A percentile compares a stretch with the other conserved stretches of the same genome.
Evolutionary conservation across 1,140 invertebrate species (phyloP).

Genomic region (Drosophila pectinifera): DNA sequence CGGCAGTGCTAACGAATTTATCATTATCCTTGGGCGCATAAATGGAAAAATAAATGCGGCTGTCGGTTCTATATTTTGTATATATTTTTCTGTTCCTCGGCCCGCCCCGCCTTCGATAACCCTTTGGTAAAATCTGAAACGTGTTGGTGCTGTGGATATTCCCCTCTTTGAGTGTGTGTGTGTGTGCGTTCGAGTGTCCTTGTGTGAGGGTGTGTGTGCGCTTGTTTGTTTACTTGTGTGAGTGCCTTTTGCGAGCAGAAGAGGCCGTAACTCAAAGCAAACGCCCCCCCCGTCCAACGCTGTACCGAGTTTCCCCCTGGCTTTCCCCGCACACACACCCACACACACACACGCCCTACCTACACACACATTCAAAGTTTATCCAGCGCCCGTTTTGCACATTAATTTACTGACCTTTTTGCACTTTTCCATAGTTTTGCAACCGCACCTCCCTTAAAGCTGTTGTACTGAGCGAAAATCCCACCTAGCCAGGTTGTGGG

Average conservation of each 20-base stretch:
- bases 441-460: constrained; percentile 18
- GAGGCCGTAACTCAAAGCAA: constrained; percentile 53
- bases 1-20: constrained; percentile 47
- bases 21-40: constrained; percentile 52
- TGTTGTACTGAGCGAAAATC: not conserved
- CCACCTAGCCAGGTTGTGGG: too few species aligned
- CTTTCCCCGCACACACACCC: constrained; percentile 1
- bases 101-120: too few species aligned
- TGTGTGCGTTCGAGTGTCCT: not conserved
- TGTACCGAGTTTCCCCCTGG: constrained; percentile 1
- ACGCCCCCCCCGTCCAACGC: constrained; percentile 16
- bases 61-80: constrained; percentile 13
- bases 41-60: constrained; percentile 70
- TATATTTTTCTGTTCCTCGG: not conserved
- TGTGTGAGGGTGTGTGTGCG: constrained; percentile 4
- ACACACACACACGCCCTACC: constrained; percentile 15
- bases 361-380: constrained; percentile 62
- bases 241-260: constrained; percentile 19
- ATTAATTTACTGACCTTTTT: constrained; percentile 82
- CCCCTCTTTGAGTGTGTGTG: not conserved
- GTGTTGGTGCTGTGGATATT: constrained; percentile 10
- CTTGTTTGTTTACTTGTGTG: constrained; percentile 42
- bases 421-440: constrained; percentile 70
- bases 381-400: constrained; percentile 69
- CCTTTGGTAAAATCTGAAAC: constrained; percentile 45